Percentiles rank a stretch among this genome's conserved stretches.
Evolutionary conservation across 2,888 invertebrate genomes (phyloP).

Genomic region (Rhodophaea formosa): DNA sequence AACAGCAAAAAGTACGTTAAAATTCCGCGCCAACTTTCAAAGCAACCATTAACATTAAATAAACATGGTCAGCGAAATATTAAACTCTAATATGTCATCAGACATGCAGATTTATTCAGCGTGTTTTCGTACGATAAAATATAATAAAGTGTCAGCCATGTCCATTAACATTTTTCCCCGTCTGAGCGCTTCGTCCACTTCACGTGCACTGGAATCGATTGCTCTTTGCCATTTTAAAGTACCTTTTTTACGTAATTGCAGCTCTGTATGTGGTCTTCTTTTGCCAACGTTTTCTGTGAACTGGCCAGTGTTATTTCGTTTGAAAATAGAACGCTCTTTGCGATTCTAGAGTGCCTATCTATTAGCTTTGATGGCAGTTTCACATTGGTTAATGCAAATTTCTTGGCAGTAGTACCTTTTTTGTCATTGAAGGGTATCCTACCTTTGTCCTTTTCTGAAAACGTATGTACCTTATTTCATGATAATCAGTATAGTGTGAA

Average conservation of each 20-base stretch:
- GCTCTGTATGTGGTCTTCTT: conserved; percentile 34
- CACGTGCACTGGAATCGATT: conserved; percentile 44
- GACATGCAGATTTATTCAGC: conserved; percentile 20
- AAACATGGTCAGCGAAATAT: background rate
- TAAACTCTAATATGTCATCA: conserved; percentile 11
- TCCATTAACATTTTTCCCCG: conserved; percentile 7
- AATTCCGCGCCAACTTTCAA: background rate
- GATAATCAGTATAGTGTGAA: too few relatives aligned
- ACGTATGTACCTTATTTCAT: too few relatives aligned
- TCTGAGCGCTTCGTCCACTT: conserved; percentile 4
- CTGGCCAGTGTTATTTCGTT: conserved; percentile 10
- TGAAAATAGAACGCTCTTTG: background rate
- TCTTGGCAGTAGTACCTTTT: too few relatives aligned
- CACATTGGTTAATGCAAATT: too few relatives aligned
- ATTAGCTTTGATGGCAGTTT: too few relatives aligned
- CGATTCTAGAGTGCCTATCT: too few relatives aligned
- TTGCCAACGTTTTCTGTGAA: conserved; percentile 24
- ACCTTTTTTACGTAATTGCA: conserved; percentile 59
- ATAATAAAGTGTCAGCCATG: conserved; percentile 14
- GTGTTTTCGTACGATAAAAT: conserved; percentile 16
- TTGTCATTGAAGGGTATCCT: too few relatives aligned
- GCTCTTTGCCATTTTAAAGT: conserved; percentile 46
- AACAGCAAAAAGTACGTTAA: background rate
- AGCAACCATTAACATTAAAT: background rate
- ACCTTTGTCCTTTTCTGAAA: too few relatives aligned